Percentiles rank a stretch among this genome's conserved stretches.
phyloP scores from a whole-genome alignment of 2,797 vertebrate species.

The Scarus forsteni region DNA sequence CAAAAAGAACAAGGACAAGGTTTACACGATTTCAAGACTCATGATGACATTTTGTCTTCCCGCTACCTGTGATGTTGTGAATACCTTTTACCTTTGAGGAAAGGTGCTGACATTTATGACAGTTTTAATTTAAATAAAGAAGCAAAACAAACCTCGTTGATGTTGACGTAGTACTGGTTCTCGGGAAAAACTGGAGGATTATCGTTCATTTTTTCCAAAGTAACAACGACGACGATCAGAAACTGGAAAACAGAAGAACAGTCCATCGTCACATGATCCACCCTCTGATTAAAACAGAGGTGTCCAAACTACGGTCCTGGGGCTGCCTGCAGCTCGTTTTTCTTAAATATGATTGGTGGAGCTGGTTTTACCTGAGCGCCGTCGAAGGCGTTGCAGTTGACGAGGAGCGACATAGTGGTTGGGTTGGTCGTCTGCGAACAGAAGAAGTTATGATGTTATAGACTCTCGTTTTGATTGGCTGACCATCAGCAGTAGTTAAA shows the following conservation, averaged over 20 bases:
- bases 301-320: too few relatives aligned
- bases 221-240: rapidly evolving
- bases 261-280: too few relatives aligned
- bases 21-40: too few relatives aligned
- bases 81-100: too few relatives aligned
- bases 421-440: slow-evolving; percentile 23
- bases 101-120: too few relatives aligned
- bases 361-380: background rate
- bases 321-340: too few relatives aligned
- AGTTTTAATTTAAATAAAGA: too few relatives aligned
- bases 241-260: slow-evolving; percentile 32
- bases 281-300: too few relatives aligned
- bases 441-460: background rate
- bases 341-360: background rate
- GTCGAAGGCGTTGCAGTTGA: rapidly evolving
- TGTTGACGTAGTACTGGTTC: rapidly evolving
- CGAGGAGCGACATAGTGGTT: rapidly evolving
- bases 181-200: slow-evolving; percentile 63
- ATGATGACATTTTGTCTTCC: too few relatives aligned
- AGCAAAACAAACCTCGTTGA: slow-evolving; percentile 75
- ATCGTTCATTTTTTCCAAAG: slow-evolving; percentile 68
- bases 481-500: too few relatives aligned
- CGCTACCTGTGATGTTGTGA: too few relatives aligned
- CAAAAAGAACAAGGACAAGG: too few relatives aligned
- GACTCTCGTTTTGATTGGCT: background rate